A percentile compares a stretch with the other conserved stretches of the same genome.
Conservation (phyloP, 2,888 invertebrate genomes). For the Calameuta filiformis region DNA sequence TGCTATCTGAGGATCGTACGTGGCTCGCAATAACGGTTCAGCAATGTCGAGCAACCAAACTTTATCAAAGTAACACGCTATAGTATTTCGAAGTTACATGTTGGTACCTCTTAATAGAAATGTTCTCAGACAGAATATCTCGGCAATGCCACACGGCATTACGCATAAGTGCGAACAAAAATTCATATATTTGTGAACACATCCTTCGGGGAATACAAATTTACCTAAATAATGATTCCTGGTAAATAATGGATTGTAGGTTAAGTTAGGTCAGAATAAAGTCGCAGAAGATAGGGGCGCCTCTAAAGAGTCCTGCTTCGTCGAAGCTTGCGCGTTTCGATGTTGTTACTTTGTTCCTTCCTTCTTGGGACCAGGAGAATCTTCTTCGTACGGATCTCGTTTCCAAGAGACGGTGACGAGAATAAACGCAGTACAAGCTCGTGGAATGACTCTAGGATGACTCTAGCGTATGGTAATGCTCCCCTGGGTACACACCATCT, state of each 20-base stretch:
- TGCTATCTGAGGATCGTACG: neutral
- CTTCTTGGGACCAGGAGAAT: neutral
- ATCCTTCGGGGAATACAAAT: neutral
- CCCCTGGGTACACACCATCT: constrained; percentile 25
- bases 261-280: neutral
- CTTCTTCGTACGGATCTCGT: neutral
- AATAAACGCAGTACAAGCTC: neutral
- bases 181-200: neutral
- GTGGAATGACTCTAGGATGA: constrained; percentile 14
- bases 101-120: neutral
- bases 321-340: neutral
- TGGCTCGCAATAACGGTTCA: neutral
- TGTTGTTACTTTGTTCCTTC: neutral
- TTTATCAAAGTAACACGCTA: neutral
- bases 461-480: constrained; percentile 32
- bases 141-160: neutral
- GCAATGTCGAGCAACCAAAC: neutral
- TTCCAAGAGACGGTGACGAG: neutral
- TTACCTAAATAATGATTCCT: neutral
- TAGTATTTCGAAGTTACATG: neutral
- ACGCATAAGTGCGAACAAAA: neutral
- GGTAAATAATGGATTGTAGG: neutral
- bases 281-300: neutral
- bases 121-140: neutral
- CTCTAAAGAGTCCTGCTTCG: neutral